phyloP scores from a whole-genome alignment of 2,888 invertebrate genomes.

The Lycophotia porphyrea region DNA sequence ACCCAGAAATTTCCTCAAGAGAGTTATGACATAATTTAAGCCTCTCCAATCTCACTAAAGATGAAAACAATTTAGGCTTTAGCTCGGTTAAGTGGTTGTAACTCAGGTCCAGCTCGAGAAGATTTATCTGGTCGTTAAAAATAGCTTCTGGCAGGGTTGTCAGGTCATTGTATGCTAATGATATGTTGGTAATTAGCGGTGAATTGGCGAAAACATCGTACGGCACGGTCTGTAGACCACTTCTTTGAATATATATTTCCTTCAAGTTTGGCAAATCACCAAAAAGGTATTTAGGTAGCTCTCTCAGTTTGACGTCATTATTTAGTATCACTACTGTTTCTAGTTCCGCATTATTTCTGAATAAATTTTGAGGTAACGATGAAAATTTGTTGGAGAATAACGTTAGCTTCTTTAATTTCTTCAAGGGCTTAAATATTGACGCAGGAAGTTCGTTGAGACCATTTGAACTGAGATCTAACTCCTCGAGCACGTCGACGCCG shows the following conservation, averaged over 20 bases:
- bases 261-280: conserved; percentile 90
- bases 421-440: conserved; percentile 91
- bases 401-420: conserved; percentile 91
- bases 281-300: conserved; percentile 91
- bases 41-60: conserved; percentile 88
- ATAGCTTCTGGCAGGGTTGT: conserved; percentile 90
- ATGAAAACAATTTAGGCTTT: conserved; percentile 90
- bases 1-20: conserved; percentile 90
- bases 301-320: conserved; percentile 90
- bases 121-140: conserved; percentile 91
- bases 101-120: conserved; percentile 92
- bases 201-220: conserved; percentile 92
- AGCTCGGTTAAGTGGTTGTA: conserved; percentile 91
- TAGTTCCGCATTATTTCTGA: conserved; percentile 89
- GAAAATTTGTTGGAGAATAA: conserved; percentile 92
- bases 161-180: conserved; percentile 91
- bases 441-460: conserved; percentile 91
- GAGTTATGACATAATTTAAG: conserved; percentile 92
- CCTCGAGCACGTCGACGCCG: conserved; percentile 91
- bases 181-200: conserved; percentile 89
- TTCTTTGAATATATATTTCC: conserved; percentile 90
- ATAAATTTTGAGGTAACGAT: conserved; percentile 91
- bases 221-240: conserved; percentile 90
- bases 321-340: conserved; percentile 89
- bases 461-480: conserved; percentile 93